phyloP scores from a whole-genome alignment of 2,888 invertebrate genomes.

The Plebejus anna region DNA sequence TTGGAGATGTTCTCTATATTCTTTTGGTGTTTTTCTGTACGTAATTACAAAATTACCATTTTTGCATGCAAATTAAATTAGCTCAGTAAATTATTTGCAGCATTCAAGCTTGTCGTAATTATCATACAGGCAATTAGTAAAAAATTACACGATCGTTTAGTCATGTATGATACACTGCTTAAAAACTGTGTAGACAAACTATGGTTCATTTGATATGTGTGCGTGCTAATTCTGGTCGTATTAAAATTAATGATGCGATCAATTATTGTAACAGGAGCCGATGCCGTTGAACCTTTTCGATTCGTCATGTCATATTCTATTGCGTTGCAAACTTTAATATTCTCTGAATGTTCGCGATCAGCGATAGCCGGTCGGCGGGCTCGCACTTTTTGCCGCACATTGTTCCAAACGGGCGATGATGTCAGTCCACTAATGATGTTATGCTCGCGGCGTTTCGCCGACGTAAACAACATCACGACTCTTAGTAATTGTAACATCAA shows the following conservation, averaged over 20 bases:
- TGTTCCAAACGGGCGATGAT: slow-evolving; percentile 68
- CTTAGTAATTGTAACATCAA: slow-evolving; percentile 38
- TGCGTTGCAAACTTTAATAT: slow-evolving; percentile 57
- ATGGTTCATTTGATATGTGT: slow-evolving; percentile 54
- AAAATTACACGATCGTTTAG: not conserved
- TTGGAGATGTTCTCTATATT: not conserved
- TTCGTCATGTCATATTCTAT: slow-evolving; percentile 37
- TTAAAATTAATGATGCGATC: slow-evolving; percentile 58
- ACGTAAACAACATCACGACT: slow-evolving; percentile 46
- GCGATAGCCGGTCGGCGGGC: slow-evolving; percentile 54
- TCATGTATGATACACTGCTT: slow-evolving; percentile 5
- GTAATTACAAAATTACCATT: not conserved
- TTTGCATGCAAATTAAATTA: not conserved
- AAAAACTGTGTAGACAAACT: not conserved
- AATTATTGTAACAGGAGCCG: slow-evolving; percentile 56
- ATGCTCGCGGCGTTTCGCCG: slow-evolving; percentile 56
- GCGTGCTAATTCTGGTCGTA: slow-evolving; percentile 58
- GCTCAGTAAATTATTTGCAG: not conserved
- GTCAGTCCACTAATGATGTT: slow-evolving; percentile 59
- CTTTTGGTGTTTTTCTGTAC: not conserved
- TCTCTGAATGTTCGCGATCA: slow-evolving; percentile 51
- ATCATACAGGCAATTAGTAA: not conserved
- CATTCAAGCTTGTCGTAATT: not conserved
- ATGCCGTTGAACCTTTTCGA: slow-evolving; percentile 66
- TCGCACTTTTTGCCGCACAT: slow-evolving; percentile 59